Base-by-base conservation (phyloP, 2,888 invertebrate species). In the Polymixis lichenea region DNA sequence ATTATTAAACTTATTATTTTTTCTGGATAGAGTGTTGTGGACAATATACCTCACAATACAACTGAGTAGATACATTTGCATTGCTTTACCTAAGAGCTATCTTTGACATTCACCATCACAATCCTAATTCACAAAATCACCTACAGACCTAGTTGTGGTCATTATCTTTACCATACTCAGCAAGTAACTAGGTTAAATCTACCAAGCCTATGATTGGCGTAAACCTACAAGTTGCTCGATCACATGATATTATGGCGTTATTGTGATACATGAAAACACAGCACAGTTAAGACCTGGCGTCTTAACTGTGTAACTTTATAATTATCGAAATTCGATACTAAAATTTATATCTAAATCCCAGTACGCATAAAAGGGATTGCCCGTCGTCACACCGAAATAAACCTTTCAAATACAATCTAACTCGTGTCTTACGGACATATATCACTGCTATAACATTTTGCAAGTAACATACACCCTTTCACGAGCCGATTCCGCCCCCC, bases 401-500 rank as follows among this genome's bases (percentile, higher is more conserved):
- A 92, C 92, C 91, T 91, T 92, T 91, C 91, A 91, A 91, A 92
- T 91, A 93, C 93, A 92, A 92, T 92, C 92, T 91, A 92, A 94
- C 93, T 91, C 90, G 90, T 91, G 91, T 91, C 91, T 91, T 91
- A 91, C 91, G 90, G 90, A 89, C 92, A 92, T 93, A 94, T 94
- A 95, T 95, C 93, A 94, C 92, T 90, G 93, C 92, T 90, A 92
- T 93, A 92, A 92, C 94, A 92, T 94, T 94, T 89, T 91, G 91
- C 93, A 90, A 92, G 87, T 87, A 79, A 90, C 91, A 90, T 91
- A 93, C 95, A 94, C 95, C 95, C 95, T 95, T 95, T 93, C 91
- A 90, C 90, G 90, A 92, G 90, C 90, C 91, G 92, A 93, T 93
- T 92, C 92, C 81, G 46, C 89, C 92, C 92, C 92, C 91, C 91